Base-by-base conservation (phyloP, 2,888 invertebrate genomes). In the Eugnorisma glareosa region DNA sequence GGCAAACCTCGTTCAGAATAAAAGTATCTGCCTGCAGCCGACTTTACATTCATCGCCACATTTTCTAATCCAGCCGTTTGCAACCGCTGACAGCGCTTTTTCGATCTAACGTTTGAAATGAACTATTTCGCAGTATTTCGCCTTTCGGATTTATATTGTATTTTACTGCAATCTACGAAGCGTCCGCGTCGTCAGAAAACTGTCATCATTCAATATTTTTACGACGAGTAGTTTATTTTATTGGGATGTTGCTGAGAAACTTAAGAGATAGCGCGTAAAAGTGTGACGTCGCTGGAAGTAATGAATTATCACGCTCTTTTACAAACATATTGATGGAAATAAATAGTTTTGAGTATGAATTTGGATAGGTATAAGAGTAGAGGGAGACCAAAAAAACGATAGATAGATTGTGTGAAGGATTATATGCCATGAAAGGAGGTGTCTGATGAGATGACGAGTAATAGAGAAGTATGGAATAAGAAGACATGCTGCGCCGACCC, bases 21-120 rank as follows among this genome's bases (percentile, higher is more conserved):
- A 86, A 89, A 77, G 67, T 76, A 83, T 78, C 77, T 59, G 73
- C 64, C 81, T 79, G 76, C 86, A 82, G 77, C 73, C 64, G 80
- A 81, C 80, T 86, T 81, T 77, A 78, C 77, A 84, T 87, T 83
- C 81, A 86, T 74, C 71, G 69, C 82, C 54, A 77, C 81, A 87
- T 82, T 88, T 88, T 83, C 89, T 89, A 88, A 88, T 88, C 86
- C 89, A 64, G 70, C 72, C 77, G 77, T 77, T 79, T 81, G 77
- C 86, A 83, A 76, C 89, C 77, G 80, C 89, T 86, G 89, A 83
- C 88, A 86, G 81, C 79, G 75, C 79, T 89, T 85, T 88, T 88
- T 77, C 83, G 86, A 79, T 83, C 48, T 80, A 85, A 88, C 85
- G 64, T 88, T 86, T 83, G 81, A 76, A 88, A 86, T 81, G 77